Percentiles rank a stretch among this genome's conserved stretches.
phyloP scores from a whole-genome alignment of 2,113 vertebrate genomes.

The Furnarius figulus region DNA sequence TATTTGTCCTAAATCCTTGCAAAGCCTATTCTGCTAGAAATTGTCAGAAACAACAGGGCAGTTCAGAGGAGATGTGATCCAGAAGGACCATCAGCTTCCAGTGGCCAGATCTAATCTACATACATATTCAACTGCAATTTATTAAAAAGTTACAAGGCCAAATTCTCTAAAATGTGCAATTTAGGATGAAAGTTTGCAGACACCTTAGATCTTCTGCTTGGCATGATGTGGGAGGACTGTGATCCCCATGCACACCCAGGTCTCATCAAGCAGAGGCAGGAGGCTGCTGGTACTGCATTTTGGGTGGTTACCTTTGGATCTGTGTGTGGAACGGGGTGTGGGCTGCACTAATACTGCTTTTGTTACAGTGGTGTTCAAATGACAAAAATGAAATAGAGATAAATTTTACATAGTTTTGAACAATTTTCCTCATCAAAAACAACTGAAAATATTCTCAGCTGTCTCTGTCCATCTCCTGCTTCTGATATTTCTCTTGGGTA shows the following conservation, averaged over 20 bases:
- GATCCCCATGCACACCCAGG: background rate
- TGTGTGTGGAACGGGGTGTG: background rate
- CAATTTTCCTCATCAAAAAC: background rate
- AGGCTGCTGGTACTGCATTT: background rate
- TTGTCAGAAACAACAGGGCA: background rate
- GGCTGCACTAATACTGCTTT: background rate
- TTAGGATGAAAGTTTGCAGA: background rate
- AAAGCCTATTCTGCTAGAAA: background rate
- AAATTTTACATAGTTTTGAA: background rate
- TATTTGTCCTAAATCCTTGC: background rate
- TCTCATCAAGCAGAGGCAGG: background rate
- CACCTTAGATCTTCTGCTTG: background rate
- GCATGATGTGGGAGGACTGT: fast-evolving
- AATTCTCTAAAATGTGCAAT: background rate
- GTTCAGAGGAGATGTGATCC: background rate
- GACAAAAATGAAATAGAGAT: background rate
- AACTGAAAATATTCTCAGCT: background rate
- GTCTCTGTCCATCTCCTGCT: background rate
- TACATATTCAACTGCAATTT: background rate
- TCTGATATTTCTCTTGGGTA: background rate
- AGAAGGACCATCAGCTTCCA: background rate
- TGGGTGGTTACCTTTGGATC: background rate
- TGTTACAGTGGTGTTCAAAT: background rate
- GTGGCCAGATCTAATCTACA: background rate
- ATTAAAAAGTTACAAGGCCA: background rate